Evolutionary conservation across 2,797 vertebrate species (phyloP), one percentile per base, ranked within the genome.

Genomic region (Ficedula albicollis): DNA sequence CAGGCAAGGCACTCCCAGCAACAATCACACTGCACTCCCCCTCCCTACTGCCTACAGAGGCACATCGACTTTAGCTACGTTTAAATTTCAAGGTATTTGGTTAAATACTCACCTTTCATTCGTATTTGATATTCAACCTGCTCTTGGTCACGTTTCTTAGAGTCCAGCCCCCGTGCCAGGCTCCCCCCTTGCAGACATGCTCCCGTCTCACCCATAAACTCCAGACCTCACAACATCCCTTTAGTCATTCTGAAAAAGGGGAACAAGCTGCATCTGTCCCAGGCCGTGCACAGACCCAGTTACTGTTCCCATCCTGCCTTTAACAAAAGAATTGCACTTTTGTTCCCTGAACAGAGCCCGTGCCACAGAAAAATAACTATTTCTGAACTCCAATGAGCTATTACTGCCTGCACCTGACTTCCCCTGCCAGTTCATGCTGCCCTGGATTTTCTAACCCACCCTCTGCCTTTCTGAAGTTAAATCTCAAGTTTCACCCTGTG

Each of bases 311-410:
- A 69, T 48, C 72, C 88, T 1, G 60, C 44, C 1, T 30, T 54
- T 62, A 87, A 94, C 90, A 94, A 93, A 94, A 95, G 92, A 96
- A 96, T 89, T 52, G 82, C 58, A 83, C 82, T 95, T 94, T 75
- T 96, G 94, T 93, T 96, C 55, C 79, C 34, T 5, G 2, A 68
- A 44, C 81, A 72, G 32, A 66, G 86, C 60, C 68, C 9, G 1
- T 56, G 51, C 72, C 76, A 89, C 92, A 75, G 69, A 84, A 81
- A 79, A 74, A 93, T 10, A 13, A 56, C n/a, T 30, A 58, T 51
- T 96, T 86, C 93, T 91, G 85, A 91, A 8, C 64, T 80, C 84
- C 38, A 34, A 36, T 1, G 9, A 2, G 4, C 81, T 20, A 2
- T 36, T 32, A 6, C 3, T 36, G 29, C 76, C 49, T 55, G 77